These are phyloP conservation scores for Sternotherus odoratus DNA, from an alignment of 2,797 vertebrate genomes.

Conservation along the genomic window DNA sequence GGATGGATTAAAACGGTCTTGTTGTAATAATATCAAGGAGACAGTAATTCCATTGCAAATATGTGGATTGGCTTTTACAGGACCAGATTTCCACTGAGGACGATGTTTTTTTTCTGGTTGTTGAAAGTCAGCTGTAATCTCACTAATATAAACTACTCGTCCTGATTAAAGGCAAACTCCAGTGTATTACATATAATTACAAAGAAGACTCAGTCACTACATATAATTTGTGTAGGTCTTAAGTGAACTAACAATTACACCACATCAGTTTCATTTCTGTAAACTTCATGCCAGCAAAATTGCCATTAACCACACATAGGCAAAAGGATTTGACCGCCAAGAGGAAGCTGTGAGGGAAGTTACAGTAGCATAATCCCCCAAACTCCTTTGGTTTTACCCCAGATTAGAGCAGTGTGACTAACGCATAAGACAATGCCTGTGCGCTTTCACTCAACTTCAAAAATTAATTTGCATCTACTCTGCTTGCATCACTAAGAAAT, in stretches of 20 bases:
- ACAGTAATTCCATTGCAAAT: conserved; percentile 14
- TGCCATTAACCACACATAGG: conserved; percentile 36
- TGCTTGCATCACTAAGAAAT: neutral
- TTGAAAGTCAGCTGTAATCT: conserved; percentile 35
- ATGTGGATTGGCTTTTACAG: neutral
- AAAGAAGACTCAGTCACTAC: neutral
- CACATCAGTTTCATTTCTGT: conserved; percentile 28
- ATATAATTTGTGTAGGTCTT: neutral
- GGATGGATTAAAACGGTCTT: conserved; percentile 22
- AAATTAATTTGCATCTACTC: neutral
- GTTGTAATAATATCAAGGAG: conserved; percentile 10
- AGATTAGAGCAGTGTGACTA: neutral
- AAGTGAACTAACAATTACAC: neutral
- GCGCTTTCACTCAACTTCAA: neutral
- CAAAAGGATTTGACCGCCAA: conserved; percentile 46
- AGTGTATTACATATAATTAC: neutral
- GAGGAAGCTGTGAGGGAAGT: conserved; percentile 46
- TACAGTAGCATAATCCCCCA: conserved; percentile 56
- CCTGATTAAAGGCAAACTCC: neutral
- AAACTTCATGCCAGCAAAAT: conserved; percentile 46
- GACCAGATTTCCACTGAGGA: conserved; percentile 18
- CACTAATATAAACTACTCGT: neutral
- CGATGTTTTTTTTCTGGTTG: neutral
- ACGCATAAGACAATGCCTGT: conserved; percentile 20
- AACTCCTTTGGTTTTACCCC: conserved; percentile 25